Evolutionary conservation across 2,113 vertebrate species (phyloP), one percentile per base, ranked within the genome.

Genomic region (Chionis minor): DNA sequence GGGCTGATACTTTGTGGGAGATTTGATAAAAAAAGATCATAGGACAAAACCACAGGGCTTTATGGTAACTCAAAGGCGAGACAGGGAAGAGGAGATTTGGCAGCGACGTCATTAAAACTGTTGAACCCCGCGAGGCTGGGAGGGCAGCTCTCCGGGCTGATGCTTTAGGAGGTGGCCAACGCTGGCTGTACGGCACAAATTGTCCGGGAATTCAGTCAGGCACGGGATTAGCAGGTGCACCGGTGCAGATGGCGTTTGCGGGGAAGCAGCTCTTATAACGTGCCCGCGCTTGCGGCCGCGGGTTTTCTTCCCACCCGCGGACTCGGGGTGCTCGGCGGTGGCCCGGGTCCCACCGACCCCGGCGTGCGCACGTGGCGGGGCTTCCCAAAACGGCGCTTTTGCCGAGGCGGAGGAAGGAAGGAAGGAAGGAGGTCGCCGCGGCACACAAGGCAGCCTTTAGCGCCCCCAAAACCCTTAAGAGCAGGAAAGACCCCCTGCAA

Each of bases 291-390:
- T 20, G 69, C 23, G 54, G 58, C 52, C 10, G 4, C 30, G 35
- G 38, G 10, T 8, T 38, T 49, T 17, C 74, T 55, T 45, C 12
- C 35, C 45, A 33, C n/a, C 6, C 4, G 5, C 35, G 26, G 32
- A 30, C 21, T 44, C 44, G 2, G 27, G 5, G 18, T 19, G 27
- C 58, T 44, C 9, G 10, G 7, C 58, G 4, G 52, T 1, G 47
- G 9, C 23, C 42, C 4, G 47, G 5, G n/a, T 33, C 15, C 14
- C 49, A 35, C 8, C 4, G 38, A 28, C 12, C 55, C 2, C 11
- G 58, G 10, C 0, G 0, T 7, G 47, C 51, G 3, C 30, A 4
- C 21, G 40, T 56, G 7, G 26, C 2, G 5, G 22, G 5, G 12
- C 54, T 84, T 30, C 23, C 44, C 77, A 17, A 10, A 32, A 21